These are phyloP conservation scores for Paratilapia polleni DNA, from an alignment of 2,113 vertebrate species.

Conservation along the genomic window DNA sequence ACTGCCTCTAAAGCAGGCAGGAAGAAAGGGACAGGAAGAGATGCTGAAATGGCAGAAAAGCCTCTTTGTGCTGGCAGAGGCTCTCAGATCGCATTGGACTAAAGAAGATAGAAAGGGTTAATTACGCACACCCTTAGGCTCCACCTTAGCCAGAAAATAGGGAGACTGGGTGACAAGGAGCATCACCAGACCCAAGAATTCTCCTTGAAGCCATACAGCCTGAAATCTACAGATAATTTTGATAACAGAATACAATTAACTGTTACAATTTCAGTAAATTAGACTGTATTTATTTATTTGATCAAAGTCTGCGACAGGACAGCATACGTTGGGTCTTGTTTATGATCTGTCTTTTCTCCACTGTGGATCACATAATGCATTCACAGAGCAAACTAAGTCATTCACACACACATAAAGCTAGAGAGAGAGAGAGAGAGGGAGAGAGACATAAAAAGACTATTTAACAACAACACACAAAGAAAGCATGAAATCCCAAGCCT, in stretches of 20 bases:
- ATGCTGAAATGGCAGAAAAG: conserved; percentile 69
- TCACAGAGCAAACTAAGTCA: not conserved
- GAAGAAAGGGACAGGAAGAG: conserved; percentile 51
- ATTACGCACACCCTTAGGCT: conserved; percentile 1
- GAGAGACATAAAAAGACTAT: not conserved
- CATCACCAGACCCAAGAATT: not conserved
- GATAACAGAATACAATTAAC: not conserved
- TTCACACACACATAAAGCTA: not conserved
- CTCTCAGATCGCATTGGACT: not conserved
- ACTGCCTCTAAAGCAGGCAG: conserved; percentile 54
- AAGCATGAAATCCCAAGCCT: not conserved
- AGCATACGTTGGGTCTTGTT: not conserved
- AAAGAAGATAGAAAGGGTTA: conserved; percentile 16
- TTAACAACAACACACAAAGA: not conserved
- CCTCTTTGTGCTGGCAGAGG: conserved; percentile 56
- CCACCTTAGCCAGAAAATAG: not conserved
- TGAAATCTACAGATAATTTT: not conserved
- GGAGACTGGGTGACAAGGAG: not conserved
- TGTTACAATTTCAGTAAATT: not conserved
- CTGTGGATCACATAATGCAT: not conserved
- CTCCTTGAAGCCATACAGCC: not conserved
- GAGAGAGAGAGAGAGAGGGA: not conserved
- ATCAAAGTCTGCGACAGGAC: not conserved
- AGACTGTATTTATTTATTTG: not conserved
- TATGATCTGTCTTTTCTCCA: not conserved